Percentiles rank a stretch among this genome's conserved stretches.
These are phyloP conservation scores for Chaenocephalus aceratus DNA, from an alignment of 2,113 vertebrate genomes.

Conservation along the genomic window DNA sequence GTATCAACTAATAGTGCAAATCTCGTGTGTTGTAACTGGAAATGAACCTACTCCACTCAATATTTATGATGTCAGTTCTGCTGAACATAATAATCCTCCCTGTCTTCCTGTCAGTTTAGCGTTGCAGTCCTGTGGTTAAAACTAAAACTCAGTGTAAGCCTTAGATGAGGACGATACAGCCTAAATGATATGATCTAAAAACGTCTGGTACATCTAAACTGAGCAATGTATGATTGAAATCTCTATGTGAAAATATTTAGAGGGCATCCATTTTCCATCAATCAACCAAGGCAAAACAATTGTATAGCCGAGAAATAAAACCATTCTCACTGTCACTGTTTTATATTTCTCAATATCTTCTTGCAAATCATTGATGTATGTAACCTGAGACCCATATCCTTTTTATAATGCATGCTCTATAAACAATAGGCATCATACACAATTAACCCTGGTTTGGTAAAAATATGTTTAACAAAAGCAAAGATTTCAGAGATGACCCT, in stretches of 20 bases:
- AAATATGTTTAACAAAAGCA: neutral
- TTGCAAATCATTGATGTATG: constrained; percentile 7
- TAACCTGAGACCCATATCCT: neutral
- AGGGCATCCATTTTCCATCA: too few relatives aligned
- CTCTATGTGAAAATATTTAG: neutral
- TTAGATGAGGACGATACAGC: constrained; percentile 7
- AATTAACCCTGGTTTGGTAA: neutral
- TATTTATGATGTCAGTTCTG: constrained; percentile 45
- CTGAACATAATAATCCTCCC: constrained; percentile 32
- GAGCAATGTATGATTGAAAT: neutral
- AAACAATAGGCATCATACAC: neutral
- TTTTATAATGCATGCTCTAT: neutral
- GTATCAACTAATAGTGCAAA: constrained; percentile 44
- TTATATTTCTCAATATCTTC: neutral
- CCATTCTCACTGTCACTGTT: neutral
- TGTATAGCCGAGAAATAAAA: neutral
- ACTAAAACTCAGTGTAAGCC: constrained; percentile 32
- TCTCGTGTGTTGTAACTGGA: constrained; percentile 49
- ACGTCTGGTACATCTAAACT: neutral
- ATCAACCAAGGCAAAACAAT: too few relatives aligned
- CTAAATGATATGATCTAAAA: neutral
- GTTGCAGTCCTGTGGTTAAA: constrained; percentile 15
- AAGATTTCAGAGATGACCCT: neutral
- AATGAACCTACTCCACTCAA: constrained; percentile 33
- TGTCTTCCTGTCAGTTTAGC: constrained; percentile 37